A percentile compares a stretch with the other conserved stretches of the same genome.
Conservation (phyloP, 2,888 invertebrate species). For the Hofmannophila pseudospretella region DNA sequence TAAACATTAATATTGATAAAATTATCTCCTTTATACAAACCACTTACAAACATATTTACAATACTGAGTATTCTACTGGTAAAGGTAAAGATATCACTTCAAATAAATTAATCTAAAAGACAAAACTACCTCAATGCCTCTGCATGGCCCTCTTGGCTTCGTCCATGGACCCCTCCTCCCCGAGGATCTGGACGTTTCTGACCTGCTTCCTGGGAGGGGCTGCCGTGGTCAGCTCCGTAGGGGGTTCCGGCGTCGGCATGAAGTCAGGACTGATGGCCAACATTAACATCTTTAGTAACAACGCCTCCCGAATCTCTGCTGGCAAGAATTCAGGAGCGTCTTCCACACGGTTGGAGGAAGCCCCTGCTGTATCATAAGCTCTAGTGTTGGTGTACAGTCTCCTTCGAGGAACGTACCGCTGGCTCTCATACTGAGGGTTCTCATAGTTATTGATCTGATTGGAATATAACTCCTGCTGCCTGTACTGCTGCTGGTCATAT, state of each 20-base stretch:
- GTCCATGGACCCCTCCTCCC: slow-evolving; percentile 76
- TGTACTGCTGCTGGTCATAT: slow-evolving; percentile 51
- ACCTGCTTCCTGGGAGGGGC: slow-evolving; percentile 78
- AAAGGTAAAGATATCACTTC: slow-evolving; percentile 22
- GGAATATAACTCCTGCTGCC: slow-evolving; percentile 53
- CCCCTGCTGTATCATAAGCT: slow-evolving; percentile 59
- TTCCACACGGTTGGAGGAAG: slow-evolving; percentile 61
- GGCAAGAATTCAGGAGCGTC: slow-evolving; percentile 81
- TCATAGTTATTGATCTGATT: slow-evolving; percentile 56
- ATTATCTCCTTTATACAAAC: slow-evolving; percentile 36
- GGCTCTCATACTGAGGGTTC: slow-evolving; percentile 62
- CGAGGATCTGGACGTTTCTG: slow-evolving; percentile 84
- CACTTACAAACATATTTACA: slow-evolving; percentile 54
- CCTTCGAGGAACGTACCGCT: slow-evolving; percentile 62
- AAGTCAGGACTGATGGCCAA: slow-evolving; percentile 82
- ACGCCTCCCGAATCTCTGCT: slow-evolving; percentile 83
- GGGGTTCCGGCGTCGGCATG: slow-evolving; percentile 58
- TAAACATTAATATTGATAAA: slow-evolving; percentile 6
- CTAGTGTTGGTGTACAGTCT: slow-evolving; percentile 44
- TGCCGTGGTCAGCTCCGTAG: slow-evolving; percentile 66
- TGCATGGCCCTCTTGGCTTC: slow-evolving; percentile 42
- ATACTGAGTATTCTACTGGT: slow-evolving; percentile 45
- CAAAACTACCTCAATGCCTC: slow-evolving; percentile 41
- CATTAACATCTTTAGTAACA: slow-evolving; percentile 84
- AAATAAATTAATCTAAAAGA: slow-evolving; percentile 31